phyloP scores from a whole-genome alignment of 2,113 vertebrate genomes.

The Aspiorhynchus laticeps region DNA sequence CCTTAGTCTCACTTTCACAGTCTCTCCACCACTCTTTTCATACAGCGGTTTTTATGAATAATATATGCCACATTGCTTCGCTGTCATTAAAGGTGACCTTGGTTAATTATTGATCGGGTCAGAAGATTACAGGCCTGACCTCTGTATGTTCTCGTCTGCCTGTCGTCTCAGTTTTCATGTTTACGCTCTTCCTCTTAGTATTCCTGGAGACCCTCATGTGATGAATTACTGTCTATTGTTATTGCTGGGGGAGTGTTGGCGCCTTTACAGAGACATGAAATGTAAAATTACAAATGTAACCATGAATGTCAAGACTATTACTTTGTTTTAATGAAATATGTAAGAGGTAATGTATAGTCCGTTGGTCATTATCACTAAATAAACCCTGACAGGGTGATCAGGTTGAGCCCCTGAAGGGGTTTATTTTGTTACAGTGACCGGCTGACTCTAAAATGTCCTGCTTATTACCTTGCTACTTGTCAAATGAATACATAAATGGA shows the following conservation, averaged over 20 bases:
- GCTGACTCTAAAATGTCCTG: background rate
- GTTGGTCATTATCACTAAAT: slow-evolving; percentile 1
- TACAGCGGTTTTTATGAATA: slow-evolving; percentile 39
- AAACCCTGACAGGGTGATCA: slow-evolving; percentile 6
- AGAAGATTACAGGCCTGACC: slow-evolving; percentile 53
- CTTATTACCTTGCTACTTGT: background rate
- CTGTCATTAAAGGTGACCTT: slow-evolving; percentile 56
- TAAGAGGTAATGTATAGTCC: slow-evolving; percentile 4
- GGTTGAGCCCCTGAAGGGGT: background rate
- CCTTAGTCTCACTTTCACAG: background rate
- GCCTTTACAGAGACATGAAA: background rate
- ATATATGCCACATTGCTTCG: slow-evolving; percentile 31
- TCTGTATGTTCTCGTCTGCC: slow-evolving; percentile 39
- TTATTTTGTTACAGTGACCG: background rate
- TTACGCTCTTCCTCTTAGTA: background rate
- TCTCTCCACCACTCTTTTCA: background rate
- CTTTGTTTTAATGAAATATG: slow-evolving; percentile 16
- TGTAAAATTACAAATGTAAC: background rate
- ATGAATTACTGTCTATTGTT: slow-evolving; percentile 42
- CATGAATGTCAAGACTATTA: background rate
- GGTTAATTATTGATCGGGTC: slow-evolving; percentile 56
- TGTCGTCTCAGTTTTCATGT: slow-evolving; percentile 36
- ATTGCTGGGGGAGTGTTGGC: slow-evolving; percentile 23
- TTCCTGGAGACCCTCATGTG: slow-evolving; percentile 30
- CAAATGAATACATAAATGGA: background rate